Percentiles rank a stretch among this genome's conserved stretches.
phyloP scores from a whole-genome alignment of 1,140 invertebrate genomes.

The Vanessa atalanta region DNA sequence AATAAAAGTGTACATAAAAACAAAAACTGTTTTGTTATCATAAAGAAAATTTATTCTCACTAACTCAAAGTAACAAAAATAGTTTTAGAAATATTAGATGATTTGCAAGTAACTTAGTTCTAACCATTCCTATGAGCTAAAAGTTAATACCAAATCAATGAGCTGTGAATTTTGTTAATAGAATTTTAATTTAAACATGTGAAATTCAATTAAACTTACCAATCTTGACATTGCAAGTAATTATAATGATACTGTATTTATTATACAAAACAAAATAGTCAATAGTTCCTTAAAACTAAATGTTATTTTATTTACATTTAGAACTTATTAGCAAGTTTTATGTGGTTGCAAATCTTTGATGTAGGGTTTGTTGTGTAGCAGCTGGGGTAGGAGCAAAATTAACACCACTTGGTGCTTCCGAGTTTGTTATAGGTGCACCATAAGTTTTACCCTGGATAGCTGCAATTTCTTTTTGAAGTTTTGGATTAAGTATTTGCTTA shows the following conservation, averaged over 20 bases:
- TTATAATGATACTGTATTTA: neutral
- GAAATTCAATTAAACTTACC: neutral
- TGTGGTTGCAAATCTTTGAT: constrained; percentile 68
- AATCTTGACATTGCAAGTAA: neutral
- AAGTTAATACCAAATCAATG: constrained; percentile 4
- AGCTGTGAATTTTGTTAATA: neutral
- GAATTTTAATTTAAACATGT: neutral
- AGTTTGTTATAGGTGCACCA: constrained; percentile 36
- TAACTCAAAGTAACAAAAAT: constrained; percentile 43
- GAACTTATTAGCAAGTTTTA: constrained; percentile 15
- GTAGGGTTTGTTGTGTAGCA: constrained; percentile 64
- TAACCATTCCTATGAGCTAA: neutral
- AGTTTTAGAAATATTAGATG: constrained; percentile 25
- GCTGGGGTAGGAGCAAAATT: constrained; percentile 69
- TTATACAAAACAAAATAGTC: neutral
- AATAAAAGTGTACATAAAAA: constrained; percentile 17
- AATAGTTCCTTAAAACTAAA: neutral
- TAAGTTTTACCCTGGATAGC: constrained; percentile 69
- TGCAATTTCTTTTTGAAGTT: constrained; percentile 73
- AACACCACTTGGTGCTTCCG: constrained; percentile 58
- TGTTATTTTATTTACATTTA: neutral
- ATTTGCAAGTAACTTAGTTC: neutral
- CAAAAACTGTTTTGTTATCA: constrained; percentile 1
- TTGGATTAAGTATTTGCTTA: constrained; percentile 69
- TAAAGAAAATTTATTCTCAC: constrained; percentile 30